Evolutionary conservation across 2,888 invertebrate genomes (phyloP), one percentile per base, ranked within the genome.

Genomic region (Ormyrus rosae): DNA sequence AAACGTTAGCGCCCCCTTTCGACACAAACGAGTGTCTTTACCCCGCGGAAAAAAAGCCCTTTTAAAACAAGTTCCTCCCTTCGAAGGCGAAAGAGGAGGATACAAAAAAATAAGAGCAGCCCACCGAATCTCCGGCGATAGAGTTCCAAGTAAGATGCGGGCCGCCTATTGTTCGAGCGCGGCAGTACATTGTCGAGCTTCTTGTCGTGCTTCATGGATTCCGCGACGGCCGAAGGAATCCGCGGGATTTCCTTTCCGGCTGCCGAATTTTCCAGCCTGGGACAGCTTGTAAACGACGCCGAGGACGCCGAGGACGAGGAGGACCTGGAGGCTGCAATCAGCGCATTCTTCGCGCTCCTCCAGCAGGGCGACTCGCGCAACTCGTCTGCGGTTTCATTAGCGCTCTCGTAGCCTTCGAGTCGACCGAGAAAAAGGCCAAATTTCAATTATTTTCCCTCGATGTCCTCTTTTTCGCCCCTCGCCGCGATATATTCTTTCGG

Each of bases 101-200:
- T 11, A 11, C 0, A 13, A 13, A 13, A 46, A 5, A 48, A n/a
- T 46, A 8, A 61, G 19, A 11, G 8, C 6, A 7, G 68, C 85
- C 84, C 77, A 85, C 85, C 81, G 81, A 82, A 82, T 85, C 83
- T 86, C 46, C 84, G 85, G 46, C 81, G 85, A 83, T 88, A 85
- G 75, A 85, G 84, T 74, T 88, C 86, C 84, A 86, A 84, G 80
- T 88, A 88, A 34, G 87, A 86, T 61, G 80, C 81, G 34, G 84
- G 80, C 74, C 84, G 86, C 75, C 80, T 83, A 61, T 64, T 80
- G 67, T 61, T 67, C 4, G 50, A 34, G 53, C 53, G 65, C 55
- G 70, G 71, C 60, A 84, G 76, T 53, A 82, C 82, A 72, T 84
- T 85, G 81, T 75, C 82, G 48, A 86, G 84, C 72, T 87, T 88